Evolutionary conservation across 2,888 invertebrate genomes (phyloP).

Genomic region (Drosophila anceps): DNA sequence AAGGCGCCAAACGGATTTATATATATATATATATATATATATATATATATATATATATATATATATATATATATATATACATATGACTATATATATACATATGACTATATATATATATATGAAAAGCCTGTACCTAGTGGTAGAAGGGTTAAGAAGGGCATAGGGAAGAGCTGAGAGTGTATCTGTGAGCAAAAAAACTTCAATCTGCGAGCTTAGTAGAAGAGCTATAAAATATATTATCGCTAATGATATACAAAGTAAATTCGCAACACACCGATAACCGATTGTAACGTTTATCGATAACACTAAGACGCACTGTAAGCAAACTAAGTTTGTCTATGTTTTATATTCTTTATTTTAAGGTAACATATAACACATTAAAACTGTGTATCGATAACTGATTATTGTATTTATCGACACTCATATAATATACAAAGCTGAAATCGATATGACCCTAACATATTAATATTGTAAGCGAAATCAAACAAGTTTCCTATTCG

Average conservation of each 20-base stretch:
- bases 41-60: not conserved
- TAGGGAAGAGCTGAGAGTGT: no score
- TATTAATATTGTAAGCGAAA: not conserved
- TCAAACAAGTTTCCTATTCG: not conserved
- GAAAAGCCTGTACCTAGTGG: not conserved
- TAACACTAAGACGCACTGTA: no score
- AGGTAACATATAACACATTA: no score
- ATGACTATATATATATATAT: not conserved
- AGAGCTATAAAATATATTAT: not conserved
- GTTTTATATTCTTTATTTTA: no score
- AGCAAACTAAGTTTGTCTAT: no score
- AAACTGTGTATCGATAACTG: no score
- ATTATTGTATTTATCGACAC: not conserved
- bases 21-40: slow-evolving; percentile 1
- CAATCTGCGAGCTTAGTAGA: not conserved
- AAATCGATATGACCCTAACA: not conserved
- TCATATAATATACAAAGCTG: no score
- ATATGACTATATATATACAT: no score
- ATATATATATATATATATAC: slow-evolving; percentile 7
- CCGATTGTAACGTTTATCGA: not conserved
- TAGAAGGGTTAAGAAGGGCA: not conserved
- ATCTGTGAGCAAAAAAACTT: not conserved
- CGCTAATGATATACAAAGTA: no score
- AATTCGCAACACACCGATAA: not conserved
- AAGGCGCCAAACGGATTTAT: slow-evolving; percentile 17